Evolutionary conservation across 92 coral and sea anemone genomes (phyloP).

Genomic region (Pocillopora grandis): DNA sequence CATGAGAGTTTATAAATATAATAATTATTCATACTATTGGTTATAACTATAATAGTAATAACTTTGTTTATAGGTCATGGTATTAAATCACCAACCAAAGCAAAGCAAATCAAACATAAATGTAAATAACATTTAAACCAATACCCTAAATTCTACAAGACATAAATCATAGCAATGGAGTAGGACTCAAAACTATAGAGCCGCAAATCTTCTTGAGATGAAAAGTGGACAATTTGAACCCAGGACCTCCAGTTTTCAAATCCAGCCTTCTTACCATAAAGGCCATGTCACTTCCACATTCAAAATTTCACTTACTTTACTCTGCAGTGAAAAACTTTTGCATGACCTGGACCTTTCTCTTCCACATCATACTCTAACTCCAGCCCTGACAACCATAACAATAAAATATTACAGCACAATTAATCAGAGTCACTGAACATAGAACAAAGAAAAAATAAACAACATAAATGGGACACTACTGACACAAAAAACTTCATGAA

Average conservation of each 20-base stretch:
- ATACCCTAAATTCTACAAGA: no score
- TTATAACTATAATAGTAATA: no score
- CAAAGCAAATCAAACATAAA: no score
- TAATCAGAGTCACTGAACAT: no score
- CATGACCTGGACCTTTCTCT: constrained; percentile 99
- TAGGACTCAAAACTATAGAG: neutral
- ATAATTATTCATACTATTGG: no score
- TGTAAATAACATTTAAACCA: no score
- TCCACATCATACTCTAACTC: constrained; percentile 95
- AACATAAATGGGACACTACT: neutral
- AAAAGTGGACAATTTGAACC: no score
- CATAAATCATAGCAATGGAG: neutral
- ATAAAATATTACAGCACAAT: neutral
- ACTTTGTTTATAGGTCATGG: no score
- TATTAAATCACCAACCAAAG: no score
- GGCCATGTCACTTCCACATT: neutral
- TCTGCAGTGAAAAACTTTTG: constrained; percentile 92
- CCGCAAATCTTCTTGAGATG: no score
- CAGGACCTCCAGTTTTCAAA: no score
- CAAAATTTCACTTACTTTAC: constrained; percentile 68
- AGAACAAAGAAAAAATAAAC: neutral
- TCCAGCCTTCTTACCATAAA: neutral
- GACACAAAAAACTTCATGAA: neutral
- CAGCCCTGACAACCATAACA: constrained; percentile 56
- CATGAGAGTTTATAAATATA: no score